These are phyloP conservation scores for Onychostoma macrolepis DNA, from an alignment of 2,113 vertebrate genomes.

Conservation along the genomic window DNA sequence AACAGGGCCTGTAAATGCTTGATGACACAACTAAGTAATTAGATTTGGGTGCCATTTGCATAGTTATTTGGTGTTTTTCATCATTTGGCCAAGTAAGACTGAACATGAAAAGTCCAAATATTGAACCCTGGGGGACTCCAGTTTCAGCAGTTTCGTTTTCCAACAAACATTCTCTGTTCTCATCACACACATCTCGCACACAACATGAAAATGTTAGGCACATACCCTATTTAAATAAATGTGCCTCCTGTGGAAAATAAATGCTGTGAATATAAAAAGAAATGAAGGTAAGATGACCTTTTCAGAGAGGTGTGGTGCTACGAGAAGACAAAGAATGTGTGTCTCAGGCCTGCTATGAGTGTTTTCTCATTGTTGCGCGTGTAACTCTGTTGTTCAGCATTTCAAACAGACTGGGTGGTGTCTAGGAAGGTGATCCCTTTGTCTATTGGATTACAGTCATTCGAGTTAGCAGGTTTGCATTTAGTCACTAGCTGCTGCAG, in stretches of 20 bases:
- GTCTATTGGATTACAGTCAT: slow-evolving; percentile 71
- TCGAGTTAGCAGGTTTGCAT: slow-evolving; percentile 65
- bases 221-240: background rate
- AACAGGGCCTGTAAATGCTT: background rate
- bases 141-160: background rate
- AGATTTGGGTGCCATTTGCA: background rate
- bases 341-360: background rate
- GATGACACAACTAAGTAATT: background rate
- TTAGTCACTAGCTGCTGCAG: slow-evolving; percentile 34
- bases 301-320: slow-evolving; percentile 18
- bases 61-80: background rate
- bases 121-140: background rate
- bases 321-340: slow-evolving; percentile 29
- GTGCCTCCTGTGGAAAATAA: slow-evolving; percentile 54
- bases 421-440: slow-evolving; percentile 63
- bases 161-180: background rate
- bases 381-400: background rate
- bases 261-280: slow-evolving; percentile 54
- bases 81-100: background rate
- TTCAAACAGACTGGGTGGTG: background rate
- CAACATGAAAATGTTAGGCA: background rate
- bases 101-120: background rate
- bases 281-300: background rate
- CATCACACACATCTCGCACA: background rate
- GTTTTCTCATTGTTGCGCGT: slow-evolving; percentile 6